A percentile compares a stretch with the other conserved stretches of the same genome.
phyloP scores from a whole-genome alignment of 30 jellyfish, hydroid and myxozoan species.

The Hydra vulgaris region DNA sequence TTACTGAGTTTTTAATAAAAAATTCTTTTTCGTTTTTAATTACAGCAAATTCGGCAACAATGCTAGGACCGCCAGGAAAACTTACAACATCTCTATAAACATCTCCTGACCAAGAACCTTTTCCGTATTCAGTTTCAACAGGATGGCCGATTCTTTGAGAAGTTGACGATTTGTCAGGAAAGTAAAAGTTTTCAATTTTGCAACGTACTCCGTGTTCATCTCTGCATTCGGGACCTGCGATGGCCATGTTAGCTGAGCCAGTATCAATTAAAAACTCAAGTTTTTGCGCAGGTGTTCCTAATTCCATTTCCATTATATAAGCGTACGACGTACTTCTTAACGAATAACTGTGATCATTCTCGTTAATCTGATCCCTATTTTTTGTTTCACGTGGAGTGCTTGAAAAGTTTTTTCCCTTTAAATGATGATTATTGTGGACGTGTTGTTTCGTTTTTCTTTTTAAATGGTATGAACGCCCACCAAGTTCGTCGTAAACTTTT shows the following conservation, averaged over 20 bases:
- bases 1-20: conserved; percentile 78
- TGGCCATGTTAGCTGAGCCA: conserved; percentile 96
- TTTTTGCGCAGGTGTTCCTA: conserved; percentile 90
- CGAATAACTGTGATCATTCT: conserved; percentile 8
- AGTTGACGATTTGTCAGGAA: conserved; percentile 69
- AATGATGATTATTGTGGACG: conserved; percentile 25
- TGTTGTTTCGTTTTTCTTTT: conserved; percentile 67
- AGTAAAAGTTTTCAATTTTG: conserved; percentile 61
- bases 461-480: conserved; percentile 54
- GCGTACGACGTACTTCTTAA: conserved; percentile 92
- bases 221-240: conserved; percentile 97
- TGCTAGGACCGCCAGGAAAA: conserved; percentile 90
- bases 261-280: conserved; percentile 84
- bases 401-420: neutral
- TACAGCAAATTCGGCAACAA: conserved; percentile 91
- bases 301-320: conserved; percentile 70
- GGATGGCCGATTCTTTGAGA: conserved; percentile 69
- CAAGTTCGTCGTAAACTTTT: conserved; percentile 13
- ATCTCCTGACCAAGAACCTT: conserved; percentile 98
- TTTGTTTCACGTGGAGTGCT: neutral
- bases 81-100: conserved; percentile 82
- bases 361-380: neutral
- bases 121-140: conserved; percentile 73
- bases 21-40: conserved; percentile 83
- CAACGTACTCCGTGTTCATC: conserved; percentile 77